Evolutionary conservation across 2,797 vertebrate species (phyloP), one percentile per base, ranked within the genome.

Genomic region (Pseudopleuronectes americanus): DNA sequence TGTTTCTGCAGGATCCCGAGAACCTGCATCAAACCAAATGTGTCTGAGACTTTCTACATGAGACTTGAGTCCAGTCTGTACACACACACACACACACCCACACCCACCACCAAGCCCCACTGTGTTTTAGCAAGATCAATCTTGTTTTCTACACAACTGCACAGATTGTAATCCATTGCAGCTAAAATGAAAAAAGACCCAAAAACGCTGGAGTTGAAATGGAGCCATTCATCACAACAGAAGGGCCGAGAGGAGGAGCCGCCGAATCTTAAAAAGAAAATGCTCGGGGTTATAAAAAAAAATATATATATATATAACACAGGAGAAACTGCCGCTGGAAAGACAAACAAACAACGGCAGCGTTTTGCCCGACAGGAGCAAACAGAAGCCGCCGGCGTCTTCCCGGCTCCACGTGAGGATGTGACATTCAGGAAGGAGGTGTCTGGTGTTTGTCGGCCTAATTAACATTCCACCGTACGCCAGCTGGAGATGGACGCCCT

Each of bases 171-270:
- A 92, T 94, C 89, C 90, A 86, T 92, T 92, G 86, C 84, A 71
- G 83, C 66, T 61, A 56, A 78, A 71, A 88, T 67, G 81, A 47
- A 13, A 7, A n/a, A 56, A 77, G 2, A 8, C 28, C 7, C 64
- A 81, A 68, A 90, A 74, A 74, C 65, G 75, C 83, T 81, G 41
- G 73, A 86, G 59, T 88, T 88, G 86, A 94, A 94, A 94, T 93
- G 57, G 91, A 94, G 92, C 90, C 90, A 93, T 95, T 93, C 89
- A 93, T 93, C 93, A 94, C 68, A 76, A 77, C 79, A 74, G 80
- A 76, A 74, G 55, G 73, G 71, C 17, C 33, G 62, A 77, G 76
- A 61, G 74, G 51, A 57, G 76, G 76, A 80, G 81, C 78, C 48
- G 68, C 60, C 57, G 75, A 81, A 77, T 57, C 77, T 61, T 73